Base-by-base conservation (phyloP, 1,140 invertebrate genomes). In the Chymomyza costata region DNA sequence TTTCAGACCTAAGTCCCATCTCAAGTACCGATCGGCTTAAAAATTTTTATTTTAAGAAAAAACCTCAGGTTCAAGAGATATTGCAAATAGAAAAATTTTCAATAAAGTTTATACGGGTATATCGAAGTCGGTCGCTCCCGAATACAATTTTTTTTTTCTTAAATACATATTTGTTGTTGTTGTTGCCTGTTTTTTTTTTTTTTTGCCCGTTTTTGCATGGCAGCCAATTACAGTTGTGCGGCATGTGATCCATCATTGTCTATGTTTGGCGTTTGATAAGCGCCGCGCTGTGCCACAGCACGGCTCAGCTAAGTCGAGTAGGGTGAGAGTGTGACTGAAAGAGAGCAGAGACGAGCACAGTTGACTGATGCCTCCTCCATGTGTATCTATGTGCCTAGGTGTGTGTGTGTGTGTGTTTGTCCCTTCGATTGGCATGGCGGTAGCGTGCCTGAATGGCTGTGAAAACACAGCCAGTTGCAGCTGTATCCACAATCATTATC, bases 401-500 rank as follows among this genome's bases (percentile, higher is more conserved):
- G 19, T 38, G 46, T 50, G 41, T 34, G 28, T 32, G 21, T 56
- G 50, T 58, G 47, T 67, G 53, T 78, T 45, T 74, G 73, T 71
- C 67, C 73, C 73, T 78, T 78, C 73, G 73, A 78, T 78, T 80
- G 73, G 63, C 63, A 65, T 58, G 63, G 60, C 63, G 63, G 62
- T 57, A 60, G 70, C 78, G 60, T 82, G 76, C 70, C 78, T 82
- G 76, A 82, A 82, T 82, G 76, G 76, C 76, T 82, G 76, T 82
- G 76, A 82, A 82, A 81, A 82, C 76, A 83, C 70, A 80, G 62
- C 70, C 65, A 83, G 81, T 80, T 83, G 80, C 81, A 83, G 81
- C 80, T 83, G 81, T 80, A 83, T 83, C 81, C 81, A 83, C 81
- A 83, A 83, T 80, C 81, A 83, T 83, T 83, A 83, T 83, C 80